Evolutionary conservation across 1,140 invertebrate species (phyloP), one percentile per base, ranked within the genome.

Genomic region (Acromyrmex echinatior): DNA sequence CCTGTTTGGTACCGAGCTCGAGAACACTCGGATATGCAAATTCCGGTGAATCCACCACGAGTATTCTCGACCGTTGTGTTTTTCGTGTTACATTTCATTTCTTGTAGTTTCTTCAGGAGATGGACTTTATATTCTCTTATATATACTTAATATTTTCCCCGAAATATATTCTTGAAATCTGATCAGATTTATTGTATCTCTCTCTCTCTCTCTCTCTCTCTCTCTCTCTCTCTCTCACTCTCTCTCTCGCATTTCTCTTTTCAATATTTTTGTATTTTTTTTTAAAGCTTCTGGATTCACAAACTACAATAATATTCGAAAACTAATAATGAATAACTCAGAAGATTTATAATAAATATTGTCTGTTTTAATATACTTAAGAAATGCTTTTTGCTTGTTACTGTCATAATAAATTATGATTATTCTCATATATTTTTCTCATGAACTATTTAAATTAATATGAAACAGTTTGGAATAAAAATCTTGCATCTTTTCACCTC

Each of bases 1-100:
- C 21, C 16, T 45, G 51, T 56, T 39, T 31, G 65, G 31, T 39
- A 63, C 49, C 49, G 58, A 28, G 51, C 49, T 51, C 45, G 45
- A 63, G 60, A 65, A 79, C 10, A 65, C 51, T 81, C 65, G 51
- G 14, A 16, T 71, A 81, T 71, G 79, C 53, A 81, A 71, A 81
- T 81, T 81, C 49, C 63, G 65, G 58, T 39, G 78, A 10, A 80
- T 31, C 31, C 9, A 45, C 35, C 35, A 39, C 51, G 1, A 71
- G 65, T 10, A 39, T 70, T 31, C 28, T 70, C 39, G 14, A 18
- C 31, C 73, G 77, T 66, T 31, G 39, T 25, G 31, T 53, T 39
- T 66, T 35, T 79, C 77, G 12, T 53, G 45, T 80, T 80, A n/a
- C 35, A 56, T 45, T 63, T 68, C 28, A 21, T 16, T 58, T 21